phyloP scores from a whole-genome alignment of 2,797 vertebrate genomes.

The Pteropus rufus region DNA sequence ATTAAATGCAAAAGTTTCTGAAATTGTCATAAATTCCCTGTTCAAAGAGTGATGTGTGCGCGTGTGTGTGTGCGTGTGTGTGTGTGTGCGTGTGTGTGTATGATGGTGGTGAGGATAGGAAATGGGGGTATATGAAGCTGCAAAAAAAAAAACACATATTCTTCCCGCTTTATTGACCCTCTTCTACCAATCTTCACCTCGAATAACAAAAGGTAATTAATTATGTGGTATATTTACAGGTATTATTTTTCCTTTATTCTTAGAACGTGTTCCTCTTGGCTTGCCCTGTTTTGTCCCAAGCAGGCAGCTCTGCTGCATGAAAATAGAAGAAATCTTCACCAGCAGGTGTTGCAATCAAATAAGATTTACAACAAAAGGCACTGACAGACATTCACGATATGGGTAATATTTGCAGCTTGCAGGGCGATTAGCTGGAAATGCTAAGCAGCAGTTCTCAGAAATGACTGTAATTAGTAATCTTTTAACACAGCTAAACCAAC shows the following conservation, averaged over 20 bases:
- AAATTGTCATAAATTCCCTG: neutral
- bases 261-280: neutral
- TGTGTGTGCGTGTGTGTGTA: too few relatives aligned
- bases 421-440: slow-evolving; percentile 14
- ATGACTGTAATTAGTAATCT: slow-evolving; percentile 61
- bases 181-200: neutral
- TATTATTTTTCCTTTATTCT: neutral
- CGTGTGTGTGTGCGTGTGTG: neutral
- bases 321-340: neutral
- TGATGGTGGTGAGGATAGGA: neutral
- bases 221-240: neutral
- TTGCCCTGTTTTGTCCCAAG: neutral
- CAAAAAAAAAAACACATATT: neutral
- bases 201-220: neutral
- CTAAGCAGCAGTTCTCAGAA: neutral
- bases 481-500: slow-evolving; percentile 35
- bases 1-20: neutral
- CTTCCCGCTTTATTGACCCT: neutral
- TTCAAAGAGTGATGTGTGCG: neutral
- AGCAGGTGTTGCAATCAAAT: slow-evolving; percentile 39
- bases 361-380: slow-evolving; percentile 18
- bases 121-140: neutral
- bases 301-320: neutral
- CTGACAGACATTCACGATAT: neutral
- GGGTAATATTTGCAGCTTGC: neutral